These are phyloP conservation scores for Chymomyza caudatula DNA, from an alignment of 2,888 invertebrate genomes.

Conservation along the genomic window DNA sequence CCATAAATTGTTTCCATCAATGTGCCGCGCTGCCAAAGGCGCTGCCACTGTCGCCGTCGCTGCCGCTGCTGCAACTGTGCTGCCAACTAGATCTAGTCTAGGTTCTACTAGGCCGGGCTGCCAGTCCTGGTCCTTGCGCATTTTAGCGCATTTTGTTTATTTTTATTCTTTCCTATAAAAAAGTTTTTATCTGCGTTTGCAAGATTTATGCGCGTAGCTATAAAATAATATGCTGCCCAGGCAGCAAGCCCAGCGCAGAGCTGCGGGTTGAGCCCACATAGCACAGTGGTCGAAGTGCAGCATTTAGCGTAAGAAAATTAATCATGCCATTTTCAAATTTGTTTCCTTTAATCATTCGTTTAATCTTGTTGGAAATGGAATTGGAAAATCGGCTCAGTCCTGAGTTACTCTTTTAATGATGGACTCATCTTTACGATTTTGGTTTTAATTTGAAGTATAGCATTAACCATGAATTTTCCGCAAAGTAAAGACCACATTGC, in stretches of 20 bases:
- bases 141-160: slow-evolving; percentile 56
- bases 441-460: too few relatives aligned
- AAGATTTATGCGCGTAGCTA: slow-evolving; percentile 70
- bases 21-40: slow-evolving; percentile 40
- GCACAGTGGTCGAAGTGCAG: background rate
- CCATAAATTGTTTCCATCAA: slow-evolving; percentile 69
- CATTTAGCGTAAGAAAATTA: too few relatives aligned
- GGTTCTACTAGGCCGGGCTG: background rate
- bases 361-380: too few relatives aligned
- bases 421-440: too few relatives aligned
- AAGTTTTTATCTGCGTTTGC: slow-evolving; percentile 72
- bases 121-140: background rate
- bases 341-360: too few relatives aligned
- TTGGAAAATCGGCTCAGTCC: too few relatives aligned
- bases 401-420: too few relatives aligned
- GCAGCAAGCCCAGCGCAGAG: slow-evolving; percentile 43
- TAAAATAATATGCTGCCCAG: slow-evolving; percentile 71
- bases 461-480: too few relatives aligned
- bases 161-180: slow-evolving; percentile 63
- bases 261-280: background rate
- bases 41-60: slow-evolving; percentile 61
- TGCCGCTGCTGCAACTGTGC: slow-evolving; percentile 1
- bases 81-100: background rate
- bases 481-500: too few relatives aligned
- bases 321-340: too few relatives aligned